phyloP scores from a whole-genome alignment of 2,888 invertebrate genomes.

The Marasmarcha lunaedactyla region DNA sequence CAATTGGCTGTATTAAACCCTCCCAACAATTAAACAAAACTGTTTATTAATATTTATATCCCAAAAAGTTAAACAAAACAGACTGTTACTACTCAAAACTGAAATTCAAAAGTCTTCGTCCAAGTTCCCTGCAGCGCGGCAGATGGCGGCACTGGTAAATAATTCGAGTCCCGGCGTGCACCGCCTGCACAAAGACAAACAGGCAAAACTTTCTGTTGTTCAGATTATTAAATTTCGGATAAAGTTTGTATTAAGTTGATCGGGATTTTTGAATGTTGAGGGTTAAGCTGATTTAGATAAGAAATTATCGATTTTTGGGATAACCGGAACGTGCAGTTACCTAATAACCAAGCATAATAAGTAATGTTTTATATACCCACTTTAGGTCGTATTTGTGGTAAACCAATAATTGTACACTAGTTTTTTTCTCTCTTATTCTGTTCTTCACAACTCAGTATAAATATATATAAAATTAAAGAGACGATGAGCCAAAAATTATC shows the following conservation, averaged over 20 bases:
- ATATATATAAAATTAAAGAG: too few species aligned
- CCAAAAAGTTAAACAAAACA: constrained; percentile 16
- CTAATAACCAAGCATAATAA: too few species aligned
- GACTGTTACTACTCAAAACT: constrained; percentile 16
- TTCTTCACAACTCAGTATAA: too few species aligned
- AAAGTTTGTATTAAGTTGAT: constrained; percentile 15
- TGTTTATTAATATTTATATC: neutral
- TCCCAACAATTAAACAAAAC: too few species aligned
- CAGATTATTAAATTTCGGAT: constrained; percentile 17
- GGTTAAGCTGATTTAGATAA: constrained; percentile 3
- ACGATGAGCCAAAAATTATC: too few species aligned
- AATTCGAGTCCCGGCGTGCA: constrained; percentile 13
- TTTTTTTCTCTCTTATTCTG: too few species aligned
- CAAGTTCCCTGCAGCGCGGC: constrained; percentile 22
- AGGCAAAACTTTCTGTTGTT: constrained; percentile 13
- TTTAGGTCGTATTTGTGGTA: too few species aligned
- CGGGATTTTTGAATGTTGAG: constrained; percentile 10
- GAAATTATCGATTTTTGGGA: too few species aligned
- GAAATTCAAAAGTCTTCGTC: constrained; percentile 14
- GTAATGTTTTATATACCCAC: too few species aligned
- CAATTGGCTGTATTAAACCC: too few species aligned
- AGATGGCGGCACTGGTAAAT: constrained; percentile 12
- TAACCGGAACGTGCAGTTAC: too few species aligned
- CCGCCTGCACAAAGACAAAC: constrained; percentile 21
- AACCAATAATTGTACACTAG: too few species aligned